Evolutionary conservation across 2,888 invertebrate genomes (phyloP).

Genomic region (Ditula angustiorana): DNA sequence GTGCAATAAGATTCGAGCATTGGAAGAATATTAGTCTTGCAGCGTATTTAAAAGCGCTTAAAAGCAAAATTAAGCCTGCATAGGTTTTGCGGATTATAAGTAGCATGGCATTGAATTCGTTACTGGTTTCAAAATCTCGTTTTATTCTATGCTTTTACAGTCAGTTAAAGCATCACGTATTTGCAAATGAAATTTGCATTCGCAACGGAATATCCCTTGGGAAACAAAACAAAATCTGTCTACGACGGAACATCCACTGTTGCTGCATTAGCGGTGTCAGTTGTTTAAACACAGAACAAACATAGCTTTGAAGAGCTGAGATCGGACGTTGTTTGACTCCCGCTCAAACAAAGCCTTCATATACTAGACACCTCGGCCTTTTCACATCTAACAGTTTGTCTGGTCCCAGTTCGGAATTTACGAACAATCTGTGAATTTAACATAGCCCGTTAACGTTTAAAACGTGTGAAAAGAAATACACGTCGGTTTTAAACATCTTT

Average conservation of each 20-base stretch:
- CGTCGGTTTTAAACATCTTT: background rate
- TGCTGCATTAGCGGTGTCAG: conserved; percentile 72
- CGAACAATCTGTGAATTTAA: conserved; percentile 62
- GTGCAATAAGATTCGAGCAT: too few species aligned
- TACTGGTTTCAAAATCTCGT: background rate
- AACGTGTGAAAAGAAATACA: conserved; percentile 7
- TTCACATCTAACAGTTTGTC: conserved; percentile 70
- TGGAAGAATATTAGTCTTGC: too few species aligned
- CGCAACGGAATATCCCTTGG: conserved; percentile 2
- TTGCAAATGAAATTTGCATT: conserved; percentile 32
- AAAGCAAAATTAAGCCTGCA: background rate
- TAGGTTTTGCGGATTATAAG: background rate
- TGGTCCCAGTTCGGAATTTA: conserved; percentile 58
- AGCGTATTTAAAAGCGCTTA: background rate
- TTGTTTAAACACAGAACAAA: conserved; percentile 64
- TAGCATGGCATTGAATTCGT: background rate
- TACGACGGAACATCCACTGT: conserved; percentile 48
- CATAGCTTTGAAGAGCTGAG: conserved; percentile 71
- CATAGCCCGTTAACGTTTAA: background rate
- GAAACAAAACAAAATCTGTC: conserved; percentile 2
- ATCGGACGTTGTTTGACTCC: conserved; percentile 69
- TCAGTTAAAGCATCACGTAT: conserved; percentile 15
- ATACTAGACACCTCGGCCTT: conserved; percentile 75
- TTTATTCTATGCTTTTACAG: background rate
- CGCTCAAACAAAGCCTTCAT: conserved; percentile 73